These are phyloP conservation scores for Drosophila bipectinata DNA, from an alignment of 1,140 invertebrate genomes.

Conservation along the genomic window DNA sequence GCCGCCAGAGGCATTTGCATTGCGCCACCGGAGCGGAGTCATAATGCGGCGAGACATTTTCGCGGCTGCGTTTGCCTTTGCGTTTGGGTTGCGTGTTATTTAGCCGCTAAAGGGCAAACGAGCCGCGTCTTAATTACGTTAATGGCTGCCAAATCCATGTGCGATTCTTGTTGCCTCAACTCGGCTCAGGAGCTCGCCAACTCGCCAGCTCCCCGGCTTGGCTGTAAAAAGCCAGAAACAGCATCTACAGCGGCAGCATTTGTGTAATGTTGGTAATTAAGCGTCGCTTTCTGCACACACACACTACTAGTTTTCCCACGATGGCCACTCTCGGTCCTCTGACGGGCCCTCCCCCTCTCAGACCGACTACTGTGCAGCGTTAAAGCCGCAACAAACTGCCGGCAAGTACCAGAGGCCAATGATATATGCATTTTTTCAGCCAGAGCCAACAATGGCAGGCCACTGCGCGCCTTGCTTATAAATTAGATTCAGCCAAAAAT, in stretches of 20 bases:
- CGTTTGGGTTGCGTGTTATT: slow-evolving; percentile 30
- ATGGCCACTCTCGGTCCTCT: slow-evolving; percentile 44
- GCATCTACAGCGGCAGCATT: slow-evolving; percentile 47
- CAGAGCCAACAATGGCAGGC: slow-evolving; percentile 36
- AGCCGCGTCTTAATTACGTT: slow-evolving; percentile 74
- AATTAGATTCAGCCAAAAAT: slow-evolving; percentile 79
- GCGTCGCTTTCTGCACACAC: slow-evolving; percentile 52
- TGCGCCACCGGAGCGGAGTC: slow-evolving; percentile 63
- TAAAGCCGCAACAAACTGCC: slow-evolving; percentile 71
- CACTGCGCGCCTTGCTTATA: slow-evolving; percentile 68
- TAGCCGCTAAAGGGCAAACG: slow-evolving; percentile 67
- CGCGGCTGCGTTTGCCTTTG: background rate
- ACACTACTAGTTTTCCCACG: slow-evolving; percentile 73
- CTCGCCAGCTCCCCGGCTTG: background rate
- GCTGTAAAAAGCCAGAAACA: background rate
- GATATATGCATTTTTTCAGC: slow-evolving; percentile 79
- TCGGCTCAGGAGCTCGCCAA: background rate
- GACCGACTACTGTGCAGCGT: slow-evolving; percentile 58
- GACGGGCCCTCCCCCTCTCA: background rate
- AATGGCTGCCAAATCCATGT: slow-evolving; percentile 65
- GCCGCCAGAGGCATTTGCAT: slow-evolving; percentile 65
- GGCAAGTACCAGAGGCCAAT: slow-evolving; percentile 75
- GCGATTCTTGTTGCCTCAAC: slow-evolving; percentile 65
- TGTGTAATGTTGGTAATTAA: slow-evolving; percentile 80
- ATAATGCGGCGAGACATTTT: slow-evolving; percentile 73